Evolutionary conservation across 2,113 vertebrate species (phyloP), one percentile per base, ranked within the genome.

Genomic region (Marmota monax): DNA sequence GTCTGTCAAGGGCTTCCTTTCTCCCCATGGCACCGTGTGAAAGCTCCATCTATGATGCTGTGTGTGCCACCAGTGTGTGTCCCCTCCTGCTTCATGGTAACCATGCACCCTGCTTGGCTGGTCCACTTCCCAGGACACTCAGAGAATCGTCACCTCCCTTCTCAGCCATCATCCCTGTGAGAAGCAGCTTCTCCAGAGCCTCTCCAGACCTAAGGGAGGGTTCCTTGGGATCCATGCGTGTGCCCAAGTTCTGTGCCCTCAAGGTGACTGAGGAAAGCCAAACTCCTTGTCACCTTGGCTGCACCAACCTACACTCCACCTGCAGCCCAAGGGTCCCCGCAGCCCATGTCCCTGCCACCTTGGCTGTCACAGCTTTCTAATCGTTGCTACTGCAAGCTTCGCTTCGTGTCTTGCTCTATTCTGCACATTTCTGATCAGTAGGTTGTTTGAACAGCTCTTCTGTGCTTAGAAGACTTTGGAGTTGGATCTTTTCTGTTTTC

Each of bases 311-410:
- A 12, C 1, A 1, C 22, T n/a, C 78, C 7, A 37, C 72, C 4
- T 58, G 6, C 0, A 1, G n/a, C 1, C 10, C 53, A 4, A 8
- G 8, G 1, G 8, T n/a, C 45, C 34, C 72, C 14, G 1, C 1
- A 12, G 5, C 27, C 45, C 22, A 0, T 6, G 13, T 16, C 23
- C 27, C 34, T 23, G 12, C 51, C 45, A 22, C 42, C 17, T 1
- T 5, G 12, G 20, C 56, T 5, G 32, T 6, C 9, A 13, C 5
- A 32, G 13, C 53, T 76, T 74, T 48, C 73, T n/a, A 20, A 42
- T 16, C 56, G 78, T 27, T 63, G 48, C 58, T 25, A 9, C 45
- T 9, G 23, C 9, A 34, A 32, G 13, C 25, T 77, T 70, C 29
- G 82, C 58, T 14, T 25, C 11, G 17, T 32, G 5, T 29, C 69